Conservation (phyloP, 1,140 invertebrate species). For the Brachionus plicatilis region DNA sequence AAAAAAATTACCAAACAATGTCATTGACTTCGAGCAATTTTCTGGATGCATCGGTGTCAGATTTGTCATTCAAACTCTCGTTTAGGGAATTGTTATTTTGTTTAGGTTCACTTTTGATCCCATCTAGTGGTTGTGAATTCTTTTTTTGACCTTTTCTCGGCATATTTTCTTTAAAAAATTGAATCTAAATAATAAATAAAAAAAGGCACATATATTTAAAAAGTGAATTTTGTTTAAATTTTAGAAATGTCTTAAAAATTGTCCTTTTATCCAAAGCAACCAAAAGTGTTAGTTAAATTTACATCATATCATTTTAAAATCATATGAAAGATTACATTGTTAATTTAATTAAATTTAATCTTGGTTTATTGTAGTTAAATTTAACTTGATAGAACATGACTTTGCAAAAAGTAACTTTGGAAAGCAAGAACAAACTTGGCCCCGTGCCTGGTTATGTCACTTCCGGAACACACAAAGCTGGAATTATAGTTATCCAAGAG, state of each 20-base stretch:
- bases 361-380: not conserved
- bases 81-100: not conserved
- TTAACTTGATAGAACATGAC: not conserved
- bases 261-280: not conserved
- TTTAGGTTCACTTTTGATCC: not conserved
- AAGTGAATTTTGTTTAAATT: not conserved
- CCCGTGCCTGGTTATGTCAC: not conserved
- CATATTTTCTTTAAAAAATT: not conserved
- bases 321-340: not conserved
- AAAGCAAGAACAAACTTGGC: conserved; percentile 23
- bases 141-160: not conserved
- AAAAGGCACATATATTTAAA: not conserved
- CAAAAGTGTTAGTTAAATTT: not conserved
- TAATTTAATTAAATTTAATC: no score
- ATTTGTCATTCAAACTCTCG: not conserved
- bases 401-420: conserved; percentile 1
- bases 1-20: not conserved
- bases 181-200: not conserved
- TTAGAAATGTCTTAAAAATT: not conserved
- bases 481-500: conserved; percentile 19
- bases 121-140: not conserved
- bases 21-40: not conserved
- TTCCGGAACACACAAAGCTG: not conserved
- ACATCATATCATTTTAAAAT: not conserved
- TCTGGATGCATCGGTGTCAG: not conserved